Evolutionary conservation across 2,797 vertebrate species (phyloP).

Genomic region (Gymnodraco acuticeps): DNA sequence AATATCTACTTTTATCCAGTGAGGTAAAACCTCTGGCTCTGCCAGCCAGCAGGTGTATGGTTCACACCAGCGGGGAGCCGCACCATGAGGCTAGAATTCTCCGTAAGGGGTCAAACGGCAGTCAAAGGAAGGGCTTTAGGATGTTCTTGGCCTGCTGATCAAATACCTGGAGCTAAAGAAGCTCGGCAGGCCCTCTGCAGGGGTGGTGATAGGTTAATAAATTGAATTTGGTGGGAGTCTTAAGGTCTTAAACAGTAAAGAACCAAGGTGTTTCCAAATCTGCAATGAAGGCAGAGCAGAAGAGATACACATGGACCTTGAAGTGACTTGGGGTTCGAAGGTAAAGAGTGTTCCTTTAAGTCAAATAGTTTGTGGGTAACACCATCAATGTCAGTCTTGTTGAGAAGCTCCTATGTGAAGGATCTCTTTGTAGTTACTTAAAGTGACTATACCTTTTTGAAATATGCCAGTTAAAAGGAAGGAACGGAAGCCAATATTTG

Average conservation of each 20-base stretch:
- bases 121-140: slow-evolving; percentile 57
- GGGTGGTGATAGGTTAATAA: slow-evolving; percentile 29
- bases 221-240: slow-evolving; percentile 34
- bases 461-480: too few species aligned
- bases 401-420: too few species aligned
- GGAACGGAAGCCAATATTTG: too few species aligned
- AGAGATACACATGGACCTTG: background rate
- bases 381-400: too few species aligned
- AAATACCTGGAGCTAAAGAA: slow-evolving; percentile 56
- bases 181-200: slow-evolving; percentile 42
- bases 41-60: slow-evolving; percentile 42
- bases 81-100: slow-evolving; percentile 33
- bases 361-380: background rate
- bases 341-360: background rate
- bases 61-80: slow-evolving; percentile 79
- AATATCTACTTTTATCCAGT: slow-evolving; percentile 36
- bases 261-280: slow-evolving; percentile 10
- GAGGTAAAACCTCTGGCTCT: slow-evolving; percentile 29
- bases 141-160: slow-evolving; percentile 60
- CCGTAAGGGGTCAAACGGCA: slow-evolving; percentile 44
- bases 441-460: background rate
- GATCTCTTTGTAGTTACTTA: background rate
- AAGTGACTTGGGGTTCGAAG: background rate
- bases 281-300: background rate
- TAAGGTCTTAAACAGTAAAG: slow-evolving; percentile 41